Evolutionary conservation across 2,113 vertebrate species (phyloP).

Genomic region (Henicopernis longicauda): DNA sequence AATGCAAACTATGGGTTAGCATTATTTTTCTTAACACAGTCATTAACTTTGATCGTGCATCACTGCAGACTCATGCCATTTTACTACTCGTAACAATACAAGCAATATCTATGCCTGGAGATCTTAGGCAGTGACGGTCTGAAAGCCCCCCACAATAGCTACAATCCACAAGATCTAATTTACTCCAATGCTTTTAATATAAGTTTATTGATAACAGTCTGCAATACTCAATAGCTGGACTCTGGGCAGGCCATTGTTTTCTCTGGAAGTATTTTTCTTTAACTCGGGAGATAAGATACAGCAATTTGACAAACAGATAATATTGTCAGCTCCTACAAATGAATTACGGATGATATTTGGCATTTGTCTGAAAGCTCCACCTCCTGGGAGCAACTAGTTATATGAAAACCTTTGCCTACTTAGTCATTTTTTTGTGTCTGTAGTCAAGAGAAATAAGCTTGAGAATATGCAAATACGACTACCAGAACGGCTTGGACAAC

Average conservation of each 20-base stretch:
- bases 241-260: neutral
- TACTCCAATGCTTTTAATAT: neutral
- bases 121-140: neutral
- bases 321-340: neutral
- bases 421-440: neutral
- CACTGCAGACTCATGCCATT: neutral
- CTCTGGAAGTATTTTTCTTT: neutral
- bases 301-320: neutral
- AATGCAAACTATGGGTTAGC: neutral
- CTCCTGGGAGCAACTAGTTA: neutral
- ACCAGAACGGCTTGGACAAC: neutral
- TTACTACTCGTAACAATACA: neutral
- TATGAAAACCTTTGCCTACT: neutral
- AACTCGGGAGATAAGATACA: neutral
- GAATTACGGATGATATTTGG: conserved; percentile 2
- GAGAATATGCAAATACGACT: neutral
- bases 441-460: neutral
- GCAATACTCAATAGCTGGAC: neutral
- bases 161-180: neutral
- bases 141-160: neutral
- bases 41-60: neutral
- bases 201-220: neutral
- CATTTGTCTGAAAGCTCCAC: neutral
- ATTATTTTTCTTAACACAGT: neutral
- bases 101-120: neutral